Evolutionary conservation across 2,888 invertebrate genomes (phyloP), one percentile per base, ranked within the genome.

Genomic region (Campoletis raptor): DNA sequence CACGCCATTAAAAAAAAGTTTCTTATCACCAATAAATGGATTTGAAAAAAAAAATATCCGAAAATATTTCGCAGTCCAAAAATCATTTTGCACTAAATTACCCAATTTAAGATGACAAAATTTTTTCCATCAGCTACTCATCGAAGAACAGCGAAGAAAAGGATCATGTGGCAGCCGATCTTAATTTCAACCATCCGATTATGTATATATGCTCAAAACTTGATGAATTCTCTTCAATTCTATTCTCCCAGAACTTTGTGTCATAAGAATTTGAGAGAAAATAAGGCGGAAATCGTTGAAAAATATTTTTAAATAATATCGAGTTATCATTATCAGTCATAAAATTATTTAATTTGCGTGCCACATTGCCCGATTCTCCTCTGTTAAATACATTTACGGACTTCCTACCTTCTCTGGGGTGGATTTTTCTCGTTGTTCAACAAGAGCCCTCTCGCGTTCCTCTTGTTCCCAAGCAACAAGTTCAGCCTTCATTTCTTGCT

Each of bases 401-500:
- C 15, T 61, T 64, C 72, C n/a, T 89, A 97, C 97, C 96, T 98
- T 98, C 95, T 98, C 98, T 69, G 98, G 97, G 78, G 98, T 97
- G 90, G 97, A 97, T 93, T 97, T 97, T 93, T 97, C 97, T 93
- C 97, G 96, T 57, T 95, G 95, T 91, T 96, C 96, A 82, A 96
- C 94, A 88, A 96, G 91, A 66, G 94, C 93, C 57, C 94, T 93
- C 80, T 95, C 94, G 84, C 94, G 93, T 83, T 97, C 97, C 94
- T 97, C 97, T 89, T 96, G 96, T 94, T 97, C 97, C 96, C 96
- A 97, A 94, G 97, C 96, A 90, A 97, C 96, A 89, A 97, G 94
- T 93, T 97, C 97, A 90, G 96, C 96, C 93, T 96, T 96, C 95
- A 96, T 96, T 90, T 96, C 96, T 91, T 96, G 96, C 92, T 97